phyloP scores from a whole-genome alignment of 2,797 vertebrate genomes.

The Okamejei kenojei region DNA sequence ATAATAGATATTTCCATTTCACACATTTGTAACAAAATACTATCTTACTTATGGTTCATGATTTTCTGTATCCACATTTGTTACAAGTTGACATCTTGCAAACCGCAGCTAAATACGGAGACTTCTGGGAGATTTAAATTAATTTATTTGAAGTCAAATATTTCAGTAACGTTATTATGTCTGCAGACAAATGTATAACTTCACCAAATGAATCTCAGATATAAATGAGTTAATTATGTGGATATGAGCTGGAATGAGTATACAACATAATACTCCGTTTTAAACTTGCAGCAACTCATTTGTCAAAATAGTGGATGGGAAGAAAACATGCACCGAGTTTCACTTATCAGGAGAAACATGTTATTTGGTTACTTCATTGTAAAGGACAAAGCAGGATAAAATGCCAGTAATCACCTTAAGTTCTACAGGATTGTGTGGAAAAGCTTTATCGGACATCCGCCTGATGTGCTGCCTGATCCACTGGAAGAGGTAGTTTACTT shows the following conservation, averaged over 20 bases:
- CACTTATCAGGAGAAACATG: not conserved
- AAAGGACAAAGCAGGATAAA: not conserved
- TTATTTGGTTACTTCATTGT: not conserved
- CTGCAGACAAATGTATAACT: not conserved
- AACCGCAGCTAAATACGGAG: too few relatives aligned
- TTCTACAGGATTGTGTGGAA: slow-evolving; percentile 93
- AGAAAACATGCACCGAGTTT: not conserved
- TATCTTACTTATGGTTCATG: too few relatives aligned
- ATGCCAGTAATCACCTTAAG: slow-evolving; percentile 69
- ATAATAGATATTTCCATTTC: too few relatives aligned
- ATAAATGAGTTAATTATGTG: not conserved
- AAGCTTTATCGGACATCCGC: slow-evolving; percentile 89
- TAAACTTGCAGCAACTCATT: not conserved
- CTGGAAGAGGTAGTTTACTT: slow-evolving; percentile 79
- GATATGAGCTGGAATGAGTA: not conserved
- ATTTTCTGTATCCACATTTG: too few relatives aligned
- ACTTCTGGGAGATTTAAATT: too few relatives aligned
- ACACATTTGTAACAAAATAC: too few relatives aligned
- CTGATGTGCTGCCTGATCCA: slow-evolving; percentile 90
- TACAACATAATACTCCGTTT: not conserved
- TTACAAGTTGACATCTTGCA: too few relatives aligned
- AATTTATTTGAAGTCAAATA: too few relatives aligned
- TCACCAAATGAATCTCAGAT: fast-evolving
- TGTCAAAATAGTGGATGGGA: not conserved
- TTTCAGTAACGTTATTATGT: too few relatives aligned